Evolutionary conservation across 2,888 invertebrate species (phyloP), one percentile per base, ranked within the genome.

Genomic region (Drosophila rubida): DNA sequence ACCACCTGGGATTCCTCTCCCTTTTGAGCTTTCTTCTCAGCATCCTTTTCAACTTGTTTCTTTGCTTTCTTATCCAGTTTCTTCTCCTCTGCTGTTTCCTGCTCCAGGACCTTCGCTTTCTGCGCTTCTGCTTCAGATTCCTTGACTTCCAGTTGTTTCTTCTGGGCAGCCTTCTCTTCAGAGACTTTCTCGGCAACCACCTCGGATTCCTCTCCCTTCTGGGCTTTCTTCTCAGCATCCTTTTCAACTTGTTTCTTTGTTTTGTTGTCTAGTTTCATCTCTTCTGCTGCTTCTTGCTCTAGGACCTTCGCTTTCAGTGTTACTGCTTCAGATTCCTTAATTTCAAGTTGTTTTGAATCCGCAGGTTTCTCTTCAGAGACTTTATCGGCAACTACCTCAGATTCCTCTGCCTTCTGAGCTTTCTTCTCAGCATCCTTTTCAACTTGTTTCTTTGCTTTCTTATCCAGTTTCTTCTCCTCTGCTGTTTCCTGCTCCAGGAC

Each of bases 81-180:
- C 5, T 39, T 6, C 30, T 57, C 35, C 8, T 61, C 55, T 42
- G 41, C 30, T n/a, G 30, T 7, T 51, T 48, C 16, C 7, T 66
- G 13, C 4, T 69, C 48, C 1, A 65, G 9, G 1, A 41, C 2
- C 30, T 57, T 46, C 0, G 61, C 64, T 5, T 58, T 53, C 62
- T 84, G 72, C 44, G 46, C 4, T n/a, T 65, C 78, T 5, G 54
- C 65, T 23, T 55, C 46, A 0, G 25, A 7, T 5, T 63, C 54
- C 23, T 49, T 53, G 1, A 41, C 0, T 14, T 46, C 67, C 7
- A n/a, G 25, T 8, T 46, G 51, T 19, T 41, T 41, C 7, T 8
- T 8, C 3, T 59, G 49, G 42, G 23, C 25, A 1, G 48, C 32
- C 19, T 37, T 48, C 22, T 66, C 60, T 32, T 62, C 54, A 0